Evolutionary conservation across 2,113 vertebrate species (phyloP).

Genomic region (Caloenas nicobarica): DNA sequence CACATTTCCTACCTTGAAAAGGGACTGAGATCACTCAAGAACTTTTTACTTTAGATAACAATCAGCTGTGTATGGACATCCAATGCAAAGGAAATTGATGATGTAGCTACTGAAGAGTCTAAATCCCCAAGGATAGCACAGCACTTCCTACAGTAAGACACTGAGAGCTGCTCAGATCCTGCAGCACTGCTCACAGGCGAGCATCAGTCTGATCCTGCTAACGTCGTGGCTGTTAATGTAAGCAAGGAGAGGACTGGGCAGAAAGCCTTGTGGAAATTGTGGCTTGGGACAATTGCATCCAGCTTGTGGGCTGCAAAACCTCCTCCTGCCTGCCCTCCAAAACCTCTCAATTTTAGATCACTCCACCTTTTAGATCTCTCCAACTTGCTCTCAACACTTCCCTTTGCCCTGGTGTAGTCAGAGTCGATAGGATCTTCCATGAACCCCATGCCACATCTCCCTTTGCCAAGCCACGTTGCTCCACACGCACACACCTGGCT

Average conservation of each 20-base stretch:
- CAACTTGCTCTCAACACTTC: not conserved
- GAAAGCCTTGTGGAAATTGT: not conserved
- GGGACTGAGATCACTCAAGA: not conserved
- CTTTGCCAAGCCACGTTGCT: not conserved
- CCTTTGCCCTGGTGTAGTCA: rapidly evolving
- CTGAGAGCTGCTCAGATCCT: not conserved
- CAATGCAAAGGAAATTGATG: not conserved
- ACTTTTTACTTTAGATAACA: not conserved
- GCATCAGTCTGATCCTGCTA: not conserved
- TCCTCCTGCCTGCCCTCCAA: not conserved
- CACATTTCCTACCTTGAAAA: not conserved
- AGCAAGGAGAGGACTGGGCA: not conserved
- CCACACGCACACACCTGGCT: not conserved
- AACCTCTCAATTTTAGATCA: not conserved
- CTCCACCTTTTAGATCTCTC: rapidly evolving
- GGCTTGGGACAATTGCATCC: not conserved
- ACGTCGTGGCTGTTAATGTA: not conserved
- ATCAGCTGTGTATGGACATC: not conserved
- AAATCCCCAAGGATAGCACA: not conserved
- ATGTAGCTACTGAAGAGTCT: not conserved
- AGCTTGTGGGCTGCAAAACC: not conserved
- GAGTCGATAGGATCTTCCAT: not conserved
- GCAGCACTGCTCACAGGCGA: rapidly evolving
- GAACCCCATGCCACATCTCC: not conserved
- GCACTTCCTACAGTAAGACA: not conserved